These are phyloP conservation scores for Drosophila burlai DNA, from an alignment of 1,140 invertebrate species.

Conservation along the genomic window DNA sequence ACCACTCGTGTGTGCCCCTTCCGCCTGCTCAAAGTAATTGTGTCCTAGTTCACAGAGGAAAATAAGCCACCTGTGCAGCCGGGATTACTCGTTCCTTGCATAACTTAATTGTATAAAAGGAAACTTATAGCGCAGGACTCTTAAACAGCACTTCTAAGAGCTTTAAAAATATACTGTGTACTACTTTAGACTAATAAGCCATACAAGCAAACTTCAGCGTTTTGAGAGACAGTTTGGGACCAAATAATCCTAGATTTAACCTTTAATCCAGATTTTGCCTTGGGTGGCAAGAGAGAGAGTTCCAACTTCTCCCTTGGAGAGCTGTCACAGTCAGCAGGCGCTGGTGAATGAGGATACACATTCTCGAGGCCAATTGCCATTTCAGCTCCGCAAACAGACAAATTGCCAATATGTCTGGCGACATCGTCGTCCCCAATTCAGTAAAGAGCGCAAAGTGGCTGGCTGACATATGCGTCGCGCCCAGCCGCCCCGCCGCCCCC, in stretches of 20 bases:
- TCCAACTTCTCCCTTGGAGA: neutral
- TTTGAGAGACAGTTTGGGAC: neutral
- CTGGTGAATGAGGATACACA: conserved; percentile 10
- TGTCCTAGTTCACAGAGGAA: neutral
- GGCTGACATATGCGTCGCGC: conserved; percentile 45
- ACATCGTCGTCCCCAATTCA: conserved; percentile 43
- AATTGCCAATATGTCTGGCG: conserved; percentile 66
- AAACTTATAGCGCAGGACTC: neutral
- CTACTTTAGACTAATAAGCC: neutral
- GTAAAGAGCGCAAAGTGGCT: conserved; percentile 28
- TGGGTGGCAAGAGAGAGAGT: neutral
- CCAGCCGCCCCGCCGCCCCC: neutral
- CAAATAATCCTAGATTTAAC: neutral
- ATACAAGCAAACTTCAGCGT: neutral
- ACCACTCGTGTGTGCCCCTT: neutral
- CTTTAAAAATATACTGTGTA: neutral
- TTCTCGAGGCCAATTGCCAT: conserved; percentile 17
- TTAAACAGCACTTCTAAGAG: neutral
- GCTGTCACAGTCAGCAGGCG: conserved; percentile 9
- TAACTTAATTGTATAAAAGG: neutral
- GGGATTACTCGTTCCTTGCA: neutral
- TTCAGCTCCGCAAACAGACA: conserved; percentile 41
- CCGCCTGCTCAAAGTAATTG: neutral
- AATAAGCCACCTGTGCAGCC: neutral
- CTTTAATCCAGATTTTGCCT: neutral